Evolutionary conservation across 2,797 vertebrate genomes (phyloP).

Genomic region (Dallia pectoralis): DNA sequence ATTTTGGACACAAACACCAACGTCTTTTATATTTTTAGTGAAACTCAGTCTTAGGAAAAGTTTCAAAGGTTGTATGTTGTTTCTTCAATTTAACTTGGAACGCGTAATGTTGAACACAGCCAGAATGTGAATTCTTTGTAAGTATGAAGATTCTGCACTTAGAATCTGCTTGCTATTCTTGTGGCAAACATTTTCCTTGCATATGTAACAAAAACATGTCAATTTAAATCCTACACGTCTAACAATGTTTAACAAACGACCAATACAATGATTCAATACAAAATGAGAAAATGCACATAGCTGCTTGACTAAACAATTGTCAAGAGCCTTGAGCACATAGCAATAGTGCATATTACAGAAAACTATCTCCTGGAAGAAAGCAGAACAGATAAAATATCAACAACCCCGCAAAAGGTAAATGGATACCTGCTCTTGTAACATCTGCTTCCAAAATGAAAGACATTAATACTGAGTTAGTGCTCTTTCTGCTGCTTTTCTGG

Average conservation of each 20-base stretch:
- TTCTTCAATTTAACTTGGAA: constrained; percentile 2
- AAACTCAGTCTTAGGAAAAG: not conserved
- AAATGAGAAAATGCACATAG: not conserved
- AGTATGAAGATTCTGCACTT: not conserved
- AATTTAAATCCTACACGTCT: not conserved
- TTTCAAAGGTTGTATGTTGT: not conserved
- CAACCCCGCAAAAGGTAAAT: no score
- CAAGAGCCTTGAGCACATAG: not conserved
- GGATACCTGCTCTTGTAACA: no score
- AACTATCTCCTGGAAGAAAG: not conserved
- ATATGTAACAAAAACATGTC: not conserved
- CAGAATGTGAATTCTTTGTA: not conserved
- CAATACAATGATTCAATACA: not conserved
- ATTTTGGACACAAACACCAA: not conserved
- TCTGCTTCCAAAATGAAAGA: no score
- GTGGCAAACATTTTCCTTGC: not conserved
- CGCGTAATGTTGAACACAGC: not conserved
- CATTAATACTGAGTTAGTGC: no score
- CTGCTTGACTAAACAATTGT: not conserved
- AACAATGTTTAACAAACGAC: not conserved
- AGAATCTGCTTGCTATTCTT: not conserved
- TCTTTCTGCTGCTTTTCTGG: no score
- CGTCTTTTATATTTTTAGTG: not conserved
- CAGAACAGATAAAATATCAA: not conserved
- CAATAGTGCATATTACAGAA: not conserved